phyloP scores from a whole-genome alignment of 2,797 vertebrate genomes.

The Enteromius argenteus region DNA sequence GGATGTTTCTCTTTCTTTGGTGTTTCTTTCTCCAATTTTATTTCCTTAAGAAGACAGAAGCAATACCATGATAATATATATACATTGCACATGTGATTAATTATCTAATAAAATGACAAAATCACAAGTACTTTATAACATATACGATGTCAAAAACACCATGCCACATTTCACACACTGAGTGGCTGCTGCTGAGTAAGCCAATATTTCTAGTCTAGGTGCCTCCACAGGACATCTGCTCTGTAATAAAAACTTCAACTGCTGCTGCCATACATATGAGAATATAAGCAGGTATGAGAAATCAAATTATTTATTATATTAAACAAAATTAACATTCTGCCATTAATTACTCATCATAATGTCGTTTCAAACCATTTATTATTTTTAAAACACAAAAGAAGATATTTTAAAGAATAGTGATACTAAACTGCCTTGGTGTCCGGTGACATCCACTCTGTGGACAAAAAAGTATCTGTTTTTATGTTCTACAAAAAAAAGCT shows the following conservation, averaged over 20 bases:
- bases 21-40: conserved; percentile 77
- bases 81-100: neutral
- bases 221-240: neutral
- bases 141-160: neutral
- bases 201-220: neutral
- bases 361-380: neutral
- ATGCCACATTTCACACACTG: conserved; percentile 10
- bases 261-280: neutral
- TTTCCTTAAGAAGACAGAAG: conserved; percentile 75
- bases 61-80: neutral
- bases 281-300: neutral
- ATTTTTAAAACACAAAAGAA: neutral
- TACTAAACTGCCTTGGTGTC: neutral
- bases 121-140: neutral
- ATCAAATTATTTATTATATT: neutral
- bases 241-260: neutral
- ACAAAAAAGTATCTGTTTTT: neutral
- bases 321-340: neutral
- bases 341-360: neutral
- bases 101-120: neutral
- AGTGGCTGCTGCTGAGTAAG: neutral
- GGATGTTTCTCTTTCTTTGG: conserved; percentile 79
- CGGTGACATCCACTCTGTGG: neutral
- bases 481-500: neutral
- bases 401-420: neutral